A percentile compares a stretch with the other conserved stretches of the same genome.
Evolutionary conservation across 2,888 invertebrate genomes (phyloP).

Genomic region (Thymelicus lineola): DNA sequence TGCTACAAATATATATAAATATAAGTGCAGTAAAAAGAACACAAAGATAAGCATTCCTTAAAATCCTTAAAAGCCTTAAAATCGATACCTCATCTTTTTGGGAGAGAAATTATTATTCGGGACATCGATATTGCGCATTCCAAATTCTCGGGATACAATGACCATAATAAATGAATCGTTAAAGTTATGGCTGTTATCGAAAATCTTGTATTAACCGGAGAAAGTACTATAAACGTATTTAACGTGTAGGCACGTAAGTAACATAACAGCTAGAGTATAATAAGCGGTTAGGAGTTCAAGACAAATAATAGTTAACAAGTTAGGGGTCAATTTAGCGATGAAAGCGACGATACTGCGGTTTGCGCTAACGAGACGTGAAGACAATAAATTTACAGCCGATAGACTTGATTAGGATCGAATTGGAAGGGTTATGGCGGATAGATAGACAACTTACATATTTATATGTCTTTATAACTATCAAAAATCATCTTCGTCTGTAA

Average conservation of each 20-base stretch:
- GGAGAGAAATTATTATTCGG: neutral
- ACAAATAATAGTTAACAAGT: constrained; percentile 38
- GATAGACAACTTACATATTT: neutral
- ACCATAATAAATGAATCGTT: constrained; percentile 26
- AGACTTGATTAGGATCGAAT: constrained; percentile 31
- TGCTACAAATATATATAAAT: no score
- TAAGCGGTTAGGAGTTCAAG: constrained; percentile 35
- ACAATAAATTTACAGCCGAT: constrained; percentile 36
- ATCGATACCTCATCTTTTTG: neutral
- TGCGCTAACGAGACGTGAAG: constrained; percentile 35
- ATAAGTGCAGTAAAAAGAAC: neutral
- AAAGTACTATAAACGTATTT: constrained; percentile 44
- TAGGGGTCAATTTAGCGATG: constrained; percentile 39
- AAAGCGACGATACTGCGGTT: constrained; percentile 36
- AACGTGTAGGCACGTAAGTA: constrained; percentile 34
- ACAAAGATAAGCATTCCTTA: neutral
- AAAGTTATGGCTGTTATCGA: constrained; percentile 24
- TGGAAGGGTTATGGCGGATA: neutral
- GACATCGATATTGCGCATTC: constrained; percentile 16
- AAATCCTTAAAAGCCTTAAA: neutral
- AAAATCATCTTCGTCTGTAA: no score
- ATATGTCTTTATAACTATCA: no score
- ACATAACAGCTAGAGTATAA: constrained; percentile 40
- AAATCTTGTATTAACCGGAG: constrained; percentile 19
- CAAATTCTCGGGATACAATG: constrained; percentile 20